Conservation (phyloP, 2,888 invertebrate genomes). For the Acleris laterana region DNA sequence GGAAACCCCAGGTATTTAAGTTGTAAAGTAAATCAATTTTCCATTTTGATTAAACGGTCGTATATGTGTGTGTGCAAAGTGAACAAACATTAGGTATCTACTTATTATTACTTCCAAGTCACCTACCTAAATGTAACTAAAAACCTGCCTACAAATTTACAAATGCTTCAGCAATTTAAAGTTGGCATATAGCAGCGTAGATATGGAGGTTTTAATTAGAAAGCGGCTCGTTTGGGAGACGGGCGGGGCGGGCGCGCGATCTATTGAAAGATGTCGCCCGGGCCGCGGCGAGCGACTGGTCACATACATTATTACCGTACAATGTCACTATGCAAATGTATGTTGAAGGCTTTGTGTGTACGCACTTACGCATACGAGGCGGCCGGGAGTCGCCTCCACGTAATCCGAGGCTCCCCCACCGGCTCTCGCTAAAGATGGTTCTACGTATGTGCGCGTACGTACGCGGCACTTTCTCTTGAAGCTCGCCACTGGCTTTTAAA, state of each 20-base stretch:
- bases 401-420: constrained; percentile 75
- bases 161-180: constrained; percentile 44
- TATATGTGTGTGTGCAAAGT: too few species aligned
- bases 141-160: constrained; percentile 22
- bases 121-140: too few species aligned
- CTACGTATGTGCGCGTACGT: constrained; percentile 82
- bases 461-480: constrained; percentile 86
- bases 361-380: constrained; percentile 81
- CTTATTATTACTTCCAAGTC: too few species aligned
- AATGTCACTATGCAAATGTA: constrained; percentile 85
- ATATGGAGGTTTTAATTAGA: constrained; percentile 62
- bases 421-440: constrained; percentile 77
- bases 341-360: constrained; percentile 82
- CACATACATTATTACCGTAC: constrained; percentile 84
- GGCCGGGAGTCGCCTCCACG: constrained; percentile 71
- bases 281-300: constrained; percentile 73
- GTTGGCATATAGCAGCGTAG: constrained; percentile 41
- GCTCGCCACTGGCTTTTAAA: constrained; percentile 86
- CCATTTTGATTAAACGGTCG: too few species aligned
- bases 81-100: too few species aligned
- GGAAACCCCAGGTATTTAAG: too few species aligned
- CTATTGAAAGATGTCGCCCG: constrained; percentile 77
- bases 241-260: constrained; percentile 53
- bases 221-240: constrained; percentile 43
- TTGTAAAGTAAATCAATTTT: too few species aligned